Conservation (phyloP, 2,113 vertebrate species). For the Xyliphius kryptos region DNA sequence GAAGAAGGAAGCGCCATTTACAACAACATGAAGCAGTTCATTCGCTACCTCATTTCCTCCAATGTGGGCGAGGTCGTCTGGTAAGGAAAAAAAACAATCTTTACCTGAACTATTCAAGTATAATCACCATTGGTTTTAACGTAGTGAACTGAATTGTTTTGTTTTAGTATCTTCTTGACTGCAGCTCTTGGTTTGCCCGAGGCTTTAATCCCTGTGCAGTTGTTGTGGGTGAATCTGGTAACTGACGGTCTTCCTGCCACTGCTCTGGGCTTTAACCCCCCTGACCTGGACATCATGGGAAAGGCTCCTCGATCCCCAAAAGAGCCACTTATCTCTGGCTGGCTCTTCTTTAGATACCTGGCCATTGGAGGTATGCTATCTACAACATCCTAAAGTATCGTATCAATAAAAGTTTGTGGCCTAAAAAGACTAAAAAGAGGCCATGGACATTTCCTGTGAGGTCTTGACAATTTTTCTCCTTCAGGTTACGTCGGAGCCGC, state of each 20-base stretch:
- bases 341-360: slow-evolving; percentile 91
- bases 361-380: slow-evolving; percentile 76
- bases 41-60: no score
- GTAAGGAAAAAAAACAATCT: no score
- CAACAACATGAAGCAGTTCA: no score
- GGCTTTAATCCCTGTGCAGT: slow-evolving; percentile 86
- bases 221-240: slow-evolving; percentile 90
- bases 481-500: slow-evolving; percentile 87
- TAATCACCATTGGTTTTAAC: no score
- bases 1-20: slow-evolving; percentile 75
- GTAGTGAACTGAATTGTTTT: not conserved
- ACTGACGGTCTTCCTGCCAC: no score
- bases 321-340: slow-evolving; percentile 90
- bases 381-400: no score
- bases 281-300: no score
- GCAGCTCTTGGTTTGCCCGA: slow-evolving; percentile 85
- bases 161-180: slow-evolving; percentile 82
- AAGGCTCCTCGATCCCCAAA: slow-evolving; percentile 82
- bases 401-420: no score
- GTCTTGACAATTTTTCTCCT: not conserved
- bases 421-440: no score
- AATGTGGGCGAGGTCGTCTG: no score
- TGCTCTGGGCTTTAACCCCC: slow-evolving; percentile 87
- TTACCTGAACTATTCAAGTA: no score
- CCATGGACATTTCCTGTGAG: no score